phyloP scores from a whole-genome alignment of 1,140 invertebrate species.

The Eriosoma lanigerum region DNA sequence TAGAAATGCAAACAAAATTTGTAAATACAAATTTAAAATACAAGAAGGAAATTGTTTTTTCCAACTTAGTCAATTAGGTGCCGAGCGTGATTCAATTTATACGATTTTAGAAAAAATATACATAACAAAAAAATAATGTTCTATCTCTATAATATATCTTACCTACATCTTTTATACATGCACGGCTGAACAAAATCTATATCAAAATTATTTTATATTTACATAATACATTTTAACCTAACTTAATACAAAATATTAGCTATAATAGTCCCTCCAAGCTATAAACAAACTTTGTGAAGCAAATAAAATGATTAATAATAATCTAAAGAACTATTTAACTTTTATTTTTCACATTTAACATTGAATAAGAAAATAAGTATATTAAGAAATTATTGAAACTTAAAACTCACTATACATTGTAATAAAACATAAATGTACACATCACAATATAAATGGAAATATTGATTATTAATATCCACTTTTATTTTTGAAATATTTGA shows the following conservation, averaged over 20 bases:
- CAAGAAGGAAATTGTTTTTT: conserved; percentile 33
- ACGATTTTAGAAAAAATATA: conserved; percentile 1
- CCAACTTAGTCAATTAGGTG: neutral
- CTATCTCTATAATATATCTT: neutral
- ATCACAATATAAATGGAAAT: too few species aligned
- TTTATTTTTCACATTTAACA: too few species aligned
- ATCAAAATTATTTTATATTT: neutral
- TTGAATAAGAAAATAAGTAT: too few species aligned
- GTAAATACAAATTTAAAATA: conserved; percentile 9
- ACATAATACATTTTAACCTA: neutral
- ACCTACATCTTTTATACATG: neutral
- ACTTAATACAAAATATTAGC: too few species aligned
- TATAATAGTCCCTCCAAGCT: too few species aligned
- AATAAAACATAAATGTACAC: too few species aligned
- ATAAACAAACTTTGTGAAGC: too few species aligned
- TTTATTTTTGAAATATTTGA: neutral
- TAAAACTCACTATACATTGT: too few species aligned
- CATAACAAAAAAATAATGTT: neutral
- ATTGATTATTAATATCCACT: neutral
- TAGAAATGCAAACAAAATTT: neutral
- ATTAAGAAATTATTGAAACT: too few species aligned
- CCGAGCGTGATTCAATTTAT: conserved; percentile 12
- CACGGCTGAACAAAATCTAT: conserved; percentile 4
- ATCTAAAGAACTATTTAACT: too few species aligned
- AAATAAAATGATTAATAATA: too few species aligned